Base-by-base conservation (phyloP, 2,113 vertebrate species). In the Peromyscus polionotus region DNA sequence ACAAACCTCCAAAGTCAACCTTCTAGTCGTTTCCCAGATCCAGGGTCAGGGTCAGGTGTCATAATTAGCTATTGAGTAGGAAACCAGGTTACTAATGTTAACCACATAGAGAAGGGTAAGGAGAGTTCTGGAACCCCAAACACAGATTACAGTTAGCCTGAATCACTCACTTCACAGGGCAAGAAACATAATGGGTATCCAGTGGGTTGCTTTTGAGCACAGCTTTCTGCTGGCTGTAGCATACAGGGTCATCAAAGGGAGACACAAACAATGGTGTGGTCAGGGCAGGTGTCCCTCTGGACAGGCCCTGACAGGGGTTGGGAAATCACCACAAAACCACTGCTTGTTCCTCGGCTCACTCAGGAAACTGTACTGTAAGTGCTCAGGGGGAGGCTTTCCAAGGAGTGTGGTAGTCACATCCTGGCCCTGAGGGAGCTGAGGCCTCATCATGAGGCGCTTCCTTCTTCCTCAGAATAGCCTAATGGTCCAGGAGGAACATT, bases 401-500 rank as follows among this genome's bases (percentile, higher is more conserved):
- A 84, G 90, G 88, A 93, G 33, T 8, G 14, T 33, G 59, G 22
- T n/a, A 6, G 36, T 5, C 39, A 68, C 20, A 26, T 33, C 31
- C 88, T 70, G 33, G 8, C 75, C 77, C 73, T 33, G 12, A 42
- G 88, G 61, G 48, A 92, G 28, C 28, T 54, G 90, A 86, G 81
- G 72, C 51, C 4, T 77, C 39, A 42, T 63, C 14, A 28, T 9
- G n/a, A 95, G 80, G 45, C 12, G 2, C 51, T 95, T 95, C 84
- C 73, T 87, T 17, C 57, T 97, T 84, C 90, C 80, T 85, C 24
- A 67, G 63, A 95, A 61, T 13, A 13, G 0, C 26, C 8, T 77
- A 24, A 42, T 33, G 45, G 73, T 63, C 59, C 61, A 31, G 91
- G 87, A 88, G 39, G 76, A 73, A 91, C 89, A 72, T 94, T 97